These are phyloP conservation scores for Colistium nudipinnis DNA, from an alignment of 2,113 vertebrate genomes.

Conservation along the genomic window DNA sequence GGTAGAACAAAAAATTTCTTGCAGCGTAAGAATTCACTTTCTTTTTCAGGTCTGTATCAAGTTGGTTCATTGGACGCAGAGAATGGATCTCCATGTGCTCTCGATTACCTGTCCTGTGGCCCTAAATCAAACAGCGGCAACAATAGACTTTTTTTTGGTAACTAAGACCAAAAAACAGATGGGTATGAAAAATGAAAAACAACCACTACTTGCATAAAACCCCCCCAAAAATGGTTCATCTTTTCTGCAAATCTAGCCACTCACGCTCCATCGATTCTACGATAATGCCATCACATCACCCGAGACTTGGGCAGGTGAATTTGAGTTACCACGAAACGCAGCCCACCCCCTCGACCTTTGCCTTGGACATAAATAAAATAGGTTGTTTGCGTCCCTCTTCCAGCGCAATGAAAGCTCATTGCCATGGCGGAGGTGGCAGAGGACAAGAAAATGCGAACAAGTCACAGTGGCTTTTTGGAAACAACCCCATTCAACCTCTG, in stretches of 20 bases:
- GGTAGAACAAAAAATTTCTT: conserved; percentile 19
- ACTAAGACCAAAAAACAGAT: not conserved
- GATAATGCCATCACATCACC: no score
- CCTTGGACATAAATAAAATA: conserved; percentile 10
- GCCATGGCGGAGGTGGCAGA: conserved; percentile 15
- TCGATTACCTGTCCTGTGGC: conserved; percentile 65
- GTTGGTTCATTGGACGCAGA: conserved; percentile 14
- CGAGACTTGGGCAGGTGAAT: no score
- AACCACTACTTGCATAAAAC: conserved; percentile 14
- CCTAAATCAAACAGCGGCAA: conserved; percentile 51
- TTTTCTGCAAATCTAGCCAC: no score
- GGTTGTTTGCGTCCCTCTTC: not conserved
- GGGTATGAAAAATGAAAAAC: conserved; percentile 20
- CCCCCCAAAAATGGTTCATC: no score
- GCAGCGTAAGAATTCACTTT: conserved; percentile 13
- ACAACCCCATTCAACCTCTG: conserved; percentile 41
- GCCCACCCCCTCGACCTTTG: not conserved
- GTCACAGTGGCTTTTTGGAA: conserved; percentile 33
- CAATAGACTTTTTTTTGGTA: conserved; percentile 34
- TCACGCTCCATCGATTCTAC: no score
- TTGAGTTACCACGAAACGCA: not conserved
- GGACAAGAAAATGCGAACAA: conserved; percentile 29
- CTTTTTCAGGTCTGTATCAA: not conserved
- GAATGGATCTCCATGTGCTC: conserved; percentile 61
- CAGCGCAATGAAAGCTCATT: conserved; percentile 22